A percentile compares a stretch with the other conserved stretches of the same genome.
phyloP scores from a whole-genome alignment of 2,888 invertebrate genomes.

The Rhynchonema sp. region DNA sequence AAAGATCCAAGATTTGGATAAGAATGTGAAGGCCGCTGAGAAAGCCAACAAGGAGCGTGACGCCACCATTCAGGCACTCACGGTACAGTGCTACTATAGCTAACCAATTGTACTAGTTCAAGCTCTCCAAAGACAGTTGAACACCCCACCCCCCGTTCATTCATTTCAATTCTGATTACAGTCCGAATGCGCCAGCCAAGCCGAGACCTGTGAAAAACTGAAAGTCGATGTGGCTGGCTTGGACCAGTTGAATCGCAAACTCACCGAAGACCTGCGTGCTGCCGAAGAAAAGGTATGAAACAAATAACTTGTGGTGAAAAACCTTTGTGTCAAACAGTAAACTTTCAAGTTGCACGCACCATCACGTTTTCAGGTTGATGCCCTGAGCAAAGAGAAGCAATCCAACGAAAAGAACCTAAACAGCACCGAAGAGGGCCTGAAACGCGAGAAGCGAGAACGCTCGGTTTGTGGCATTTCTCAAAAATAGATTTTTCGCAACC shows the following conservation, averaged over 20 bases:
- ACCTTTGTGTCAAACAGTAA: too few relatives aligned
- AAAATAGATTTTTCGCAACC: too few relatives aligned
- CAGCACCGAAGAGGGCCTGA: slow-evolving; percentile 25
- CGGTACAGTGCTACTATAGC: too few relatives aligned
- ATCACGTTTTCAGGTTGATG: slow-evolving; percentile 13
- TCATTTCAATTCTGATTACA: slow-evolving; percentile 14
- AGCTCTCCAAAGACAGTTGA: too few relatives aligned
- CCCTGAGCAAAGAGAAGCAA: slow-evolving; percentile 25
- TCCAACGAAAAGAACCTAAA: slow-evolving; percentile 25
- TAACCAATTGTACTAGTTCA: too few relatives aligned
- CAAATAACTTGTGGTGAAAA: background rate
- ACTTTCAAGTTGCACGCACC: too few relatives aligned
- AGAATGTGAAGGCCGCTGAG: slow-evolving; percentile 24
- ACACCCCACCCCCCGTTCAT: too few relatives aligned
- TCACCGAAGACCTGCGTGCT: slow-evolving; percentile 17
- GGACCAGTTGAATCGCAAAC: slow-evolving; percentile 25
- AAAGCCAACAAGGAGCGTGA: slow-evolving; percentile 14
- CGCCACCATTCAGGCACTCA: background rate
- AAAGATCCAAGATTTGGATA: slow-evolving; percentile 11
- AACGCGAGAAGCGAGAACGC: slow-evolving; percentile 41
- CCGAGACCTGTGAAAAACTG: slow-evolving; percentile 6
- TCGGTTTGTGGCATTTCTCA: background rate
- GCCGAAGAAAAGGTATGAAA: slow-evolving; percentile 22
- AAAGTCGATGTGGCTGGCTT: slow-evolving; percentile 11
- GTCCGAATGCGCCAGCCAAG: slow-evolving; percentile 12